Conservation (phyloP, 2,113 vertebrate genomes). For the Craseonycteris thonglongyai region DNA sequence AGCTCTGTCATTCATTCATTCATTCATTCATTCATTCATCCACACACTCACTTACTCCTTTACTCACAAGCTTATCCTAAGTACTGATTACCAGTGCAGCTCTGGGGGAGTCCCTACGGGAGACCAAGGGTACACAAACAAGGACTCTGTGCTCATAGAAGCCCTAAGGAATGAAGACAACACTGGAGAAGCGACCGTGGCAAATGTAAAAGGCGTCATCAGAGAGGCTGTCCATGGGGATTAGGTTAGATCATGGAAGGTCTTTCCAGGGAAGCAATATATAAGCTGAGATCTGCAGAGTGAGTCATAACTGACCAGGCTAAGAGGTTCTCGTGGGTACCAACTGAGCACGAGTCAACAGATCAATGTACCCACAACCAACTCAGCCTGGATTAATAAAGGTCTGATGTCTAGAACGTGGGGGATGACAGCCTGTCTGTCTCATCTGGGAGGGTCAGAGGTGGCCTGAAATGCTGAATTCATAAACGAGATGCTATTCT, state of each 20-base stretch:
- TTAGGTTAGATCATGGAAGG: neutral
- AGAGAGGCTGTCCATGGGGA: neutral
- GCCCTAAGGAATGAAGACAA: neutral
- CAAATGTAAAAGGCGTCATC: neutral
- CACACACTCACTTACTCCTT: no score
- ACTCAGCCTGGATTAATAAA: neutral
- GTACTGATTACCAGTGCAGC: neutral
- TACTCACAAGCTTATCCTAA: neutral
- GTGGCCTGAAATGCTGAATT: neutral
- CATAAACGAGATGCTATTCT: neutral
- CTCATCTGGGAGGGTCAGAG: neutral
- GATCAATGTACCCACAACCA: neutral
- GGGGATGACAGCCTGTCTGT: neutral
- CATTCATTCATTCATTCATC: neutral
- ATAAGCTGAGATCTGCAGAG: neutral
- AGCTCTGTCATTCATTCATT: neutral
- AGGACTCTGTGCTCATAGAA: neutral
- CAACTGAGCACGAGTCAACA: neutral
- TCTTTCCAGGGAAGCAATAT: neutral
- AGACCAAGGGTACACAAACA: neutral
- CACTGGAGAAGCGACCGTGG: neutral
- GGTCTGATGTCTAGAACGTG: neutral
- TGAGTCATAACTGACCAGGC: neutral
- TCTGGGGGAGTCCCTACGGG: neutral
- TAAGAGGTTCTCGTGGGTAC: neutral